Evolutionary conservation across 2,797 vertebrate genomes (phyloP).

Genomic region (Glossophaga mutica): DNA sequence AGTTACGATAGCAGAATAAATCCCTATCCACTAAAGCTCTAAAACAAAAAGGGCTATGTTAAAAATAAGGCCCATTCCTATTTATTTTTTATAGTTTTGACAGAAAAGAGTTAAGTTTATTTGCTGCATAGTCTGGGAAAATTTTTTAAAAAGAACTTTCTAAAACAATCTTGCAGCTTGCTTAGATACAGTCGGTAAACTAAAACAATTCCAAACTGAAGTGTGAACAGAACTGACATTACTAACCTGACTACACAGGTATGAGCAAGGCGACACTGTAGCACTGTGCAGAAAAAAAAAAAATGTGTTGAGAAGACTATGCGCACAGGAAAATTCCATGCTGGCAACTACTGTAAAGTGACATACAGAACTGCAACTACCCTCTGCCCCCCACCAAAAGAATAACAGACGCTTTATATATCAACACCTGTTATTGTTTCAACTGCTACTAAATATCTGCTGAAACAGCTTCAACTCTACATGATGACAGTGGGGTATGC

Average conservation of each 20-base stretch:
- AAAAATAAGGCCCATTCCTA: background rate
- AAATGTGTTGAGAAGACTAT: background rate
- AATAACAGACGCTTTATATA: background rate
- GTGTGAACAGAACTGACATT: background rate
- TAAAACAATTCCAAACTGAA: constrained; percentile 7
- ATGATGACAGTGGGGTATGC: background rate
- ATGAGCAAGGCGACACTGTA: background rate
- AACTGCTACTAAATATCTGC: background rate
- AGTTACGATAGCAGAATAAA: background rate
- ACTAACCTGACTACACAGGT: background rate
- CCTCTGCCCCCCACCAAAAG: too few relatives aligned
- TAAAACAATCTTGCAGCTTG: background rate
- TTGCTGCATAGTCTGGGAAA: background rate
- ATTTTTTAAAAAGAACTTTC: background rate
- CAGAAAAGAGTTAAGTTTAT: constrained; percentile 29
- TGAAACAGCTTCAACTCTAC: background rate
- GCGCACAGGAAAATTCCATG: background rate
- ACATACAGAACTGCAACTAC: background rate
- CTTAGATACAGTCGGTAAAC: background rate
- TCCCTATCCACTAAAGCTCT: background rate
- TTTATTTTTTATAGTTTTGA: background rate
- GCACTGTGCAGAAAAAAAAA: background rate
- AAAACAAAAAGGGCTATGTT: background rate
- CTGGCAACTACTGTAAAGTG: background rate
- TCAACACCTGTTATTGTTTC: background rate